Evolutionary conservation across 2,113 vertebrate genomes (phyloP).

Genomic region (Formicarius rufipectus): DNA sequence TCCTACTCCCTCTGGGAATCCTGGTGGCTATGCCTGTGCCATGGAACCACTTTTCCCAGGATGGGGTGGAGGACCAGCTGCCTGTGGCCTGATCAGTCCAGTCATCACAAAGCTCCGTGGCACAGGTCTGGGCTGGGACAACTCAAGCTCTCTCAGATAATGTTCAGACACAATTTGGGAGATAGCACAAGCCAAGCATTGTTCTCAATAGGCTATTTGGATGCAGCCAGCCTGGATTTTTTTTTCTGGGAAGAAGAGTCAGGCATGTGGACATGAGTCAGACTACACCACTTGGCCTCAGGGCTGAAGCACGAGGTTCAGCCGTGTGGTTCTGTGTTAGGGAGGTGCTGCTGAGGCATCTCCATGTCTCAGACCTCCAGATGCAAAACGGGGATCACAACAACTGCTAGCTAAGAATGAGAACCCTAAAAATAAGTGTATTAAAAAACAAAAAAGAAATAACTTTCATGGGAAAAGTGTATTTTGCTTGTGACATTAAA

Average conservation of each 20-base stretch:
- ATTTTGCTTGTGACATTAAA: neutral
- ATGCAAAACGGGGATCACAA: neutral
- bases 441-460: neutral
- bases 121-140: neutral
- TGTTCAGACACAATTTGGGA: neutral
- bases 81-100: rapidly evolving
- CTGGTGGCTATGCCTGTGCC: neutral
- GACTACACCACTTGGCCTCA: neutral
- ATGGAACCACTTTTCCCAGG: neutral
- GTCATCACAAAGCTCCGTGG: rapidly evolving
- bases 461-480: neutral
- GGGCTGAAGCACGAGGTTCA: neutral
- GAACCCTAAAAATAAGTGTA: neutral
- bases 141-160: neutral
- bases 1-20: neutral
- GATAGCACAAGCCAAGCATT: neutral
- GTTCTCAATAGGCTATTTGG: neutral
- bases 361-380: neutral
- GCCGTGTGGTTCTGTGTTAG: neutral
- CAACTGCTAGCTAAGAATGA: neutral
- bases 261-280: conserved; percentile 56
- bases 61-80: rapidly evolving
- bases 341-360: neutral
- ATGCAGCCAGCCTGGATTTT: neutral
- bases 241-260: neutral